Evolutionary conservation across 2,113 vertebrate species (phyloP).

Genomic region (Cyanoramphus novaezelandiae): DNA sequence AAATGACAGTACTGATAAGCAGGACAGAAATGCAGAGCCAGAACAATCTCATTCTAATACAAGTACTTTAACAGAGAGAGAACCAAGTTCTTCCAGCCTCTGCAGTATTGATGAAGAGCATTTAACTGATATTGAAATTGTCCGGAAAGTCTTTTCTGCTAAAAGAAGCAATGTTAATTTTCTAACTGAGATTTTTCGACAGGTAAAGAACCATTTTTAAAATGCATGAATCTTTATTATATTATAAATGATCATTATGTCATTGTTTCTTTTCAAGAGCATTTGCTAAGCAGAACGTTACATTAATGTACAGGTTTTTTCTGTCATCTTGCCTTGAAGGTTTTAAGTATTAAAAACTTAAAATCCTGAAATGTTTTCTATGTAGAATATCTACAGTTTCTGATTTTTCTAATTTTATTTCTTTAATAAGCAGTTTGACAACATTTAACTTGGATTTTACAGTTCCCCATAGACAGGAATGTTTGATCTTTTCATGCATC

Average conservation of each 20-base stretch:
- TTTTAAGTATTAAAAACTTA: not conserved
- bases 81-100: conserved; percentile 98
- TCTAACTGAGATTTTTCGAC: conserved; percentile 97
- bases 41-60: conserved; percentile 98
- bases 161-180: conserved; percentile 96
- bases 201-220: conserved; percentile 79
- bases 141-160: conserved; percentile 92
- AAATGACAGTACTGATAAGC: conserved; percentile 77
- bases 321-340: not conserved
- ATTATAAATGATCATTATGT: not conserved
- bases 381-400: not conserved
- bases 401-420: not conserved
- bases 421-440: not conserved
- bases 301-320: not conserved
- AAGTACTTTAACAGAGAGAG: conserved; percentile 94
- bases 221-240: not conserved
- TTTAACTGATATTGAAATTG: conserved; percentile 96
- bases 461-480: not conserved
- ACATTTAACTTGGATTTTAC: not conserved
- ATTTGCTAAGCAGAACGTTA: not conserved
- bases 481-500: not conserved
- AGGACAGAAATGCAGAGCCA: conserved; percentile 79
- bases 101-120: conserved; percentile 98
- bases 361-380: not conserved
- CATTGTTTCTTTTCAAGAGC: not conserved